These are phyloP conservation scores for Didymodactylos carnosus DNA, from an alignment of 2,888 invertebrate species.

Conservation along the genomic window DNA sequence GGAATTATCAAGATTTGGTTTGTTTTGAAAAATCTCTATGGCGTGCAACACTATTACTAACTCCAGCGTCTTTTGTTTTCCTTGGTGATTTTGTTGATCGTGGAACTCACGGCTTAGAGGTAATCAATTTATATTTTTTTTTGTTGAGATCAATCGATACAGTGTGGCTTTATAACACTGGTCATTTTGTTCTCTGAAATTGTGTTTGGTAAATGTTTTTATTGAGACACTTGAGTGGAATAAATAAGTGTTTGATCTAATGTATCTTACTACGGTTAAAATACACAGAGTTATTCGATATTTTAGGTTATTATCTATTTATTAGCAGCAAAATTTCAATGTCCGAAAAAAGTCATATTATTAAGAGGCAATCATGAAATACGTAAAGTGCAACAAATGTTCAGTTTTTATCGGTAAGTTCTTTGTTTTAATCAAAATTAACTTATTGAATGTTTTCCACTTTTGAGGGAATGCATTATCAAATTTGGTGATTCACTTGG, in stretches of 20 bases:
- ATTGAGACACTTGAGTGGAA: too few species aligned
- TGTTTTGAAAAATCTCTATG: slow-evolving; percentile 52
- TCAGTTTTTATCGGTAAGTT: slow-evolving; percentile 45
- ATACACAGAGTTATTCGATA: too few species aligned
- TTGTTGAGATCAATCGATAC: neutral
- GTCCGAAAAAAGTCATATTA: slow-evolving; percentile 45
- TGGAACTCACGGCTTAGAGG: slow-evolving; percentile 48
- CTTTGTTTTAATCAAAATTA: neutral
- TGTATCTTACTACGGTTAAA: too few species aligned
- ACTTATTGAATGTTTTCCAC: slow-evolving; percentile 15
- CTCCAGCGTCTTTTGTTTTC: slow-evolving; percentile 48
- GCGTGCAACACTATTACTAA: slow-evolving; percentile 46
- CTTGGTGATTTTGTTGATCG: slow-evolving; percentile 59
- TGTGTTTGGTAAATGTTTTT: too few species aligned
- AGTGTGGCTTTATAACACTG: too few species aligned
- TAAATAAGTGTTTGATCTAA: too few species aligned
- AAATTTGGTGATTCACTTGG: slow-evolving; percentile 51
- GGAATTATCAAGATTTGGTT: slow-evolving; percentile 49
- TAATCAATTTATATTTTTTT: slow-evolving; percentile 21
- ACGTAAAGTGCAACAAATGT: slow-evolving; percentile 52
- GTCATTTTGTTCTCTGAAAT: too few species aligned
- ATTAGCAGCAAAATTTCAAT: slow-evolving; percentile 49
- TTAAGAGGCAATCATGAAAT: slow-evolving; percentile 57
- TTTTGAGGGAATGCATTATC: slow-evolving; percentile 44
- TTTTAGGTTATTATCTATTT: slow-evolving; percentile 42